Percentiles rank a stretch among this genome's conserved stretches.
Evolutionary conservation across 92 coral and sea anemone genomes (phyloP).

Genomic region (Parazoanthus darwini): DNA sequence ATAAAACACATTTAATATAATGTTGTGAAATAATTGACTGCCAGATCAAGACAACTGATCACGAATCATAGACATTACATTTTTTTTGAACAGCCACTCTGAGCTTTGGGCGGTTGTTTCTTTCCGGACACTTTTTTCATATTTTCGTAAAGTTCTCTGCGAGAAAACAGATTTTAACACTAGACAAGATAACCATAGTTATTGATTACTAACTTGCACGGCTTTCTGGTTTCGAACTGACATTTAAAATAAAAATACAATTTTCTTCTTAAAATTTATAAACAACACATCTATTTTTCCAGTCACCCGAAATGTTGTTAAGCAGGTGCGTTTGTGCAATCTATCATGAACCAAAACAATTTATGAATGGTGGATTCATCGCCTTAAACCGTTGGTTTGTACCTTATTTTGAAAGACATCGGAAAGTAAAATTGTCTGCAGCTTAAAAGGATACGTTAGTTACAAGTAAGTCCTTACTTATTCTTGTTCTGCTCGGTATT

Average conservation of each 20-base stretch:
- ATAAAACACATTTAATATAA: background rate
- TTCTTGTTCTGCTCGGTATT: background rate
- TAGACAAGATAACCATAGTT: background rate
- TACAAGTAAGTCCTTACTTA: background rate
- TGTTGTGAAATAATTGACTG: background rate
- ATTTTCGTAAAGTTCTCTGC: no score
- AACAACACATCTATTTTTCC: background rate
- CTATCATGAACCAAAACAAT: slow-evolving; percentile 18
- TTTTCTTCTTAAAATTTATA: background rate
- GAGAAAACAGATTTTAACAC: no score
- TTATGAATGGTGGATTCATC: background rate
- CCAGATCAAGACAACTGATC: background rate
- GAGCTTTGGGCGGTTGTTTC: no score
- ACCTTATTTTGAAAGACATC: background rate
- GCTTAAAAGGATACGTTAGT: background rate
- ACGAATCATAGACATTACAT: background rate
- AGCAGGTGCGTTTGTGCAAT: slow-evolving; percentile 12
- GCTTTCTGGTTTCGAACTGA: background rate
- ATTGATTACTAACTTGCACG: background rate
- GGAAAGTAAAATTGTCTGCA: background rate
- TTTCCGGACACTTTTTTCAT: no score
- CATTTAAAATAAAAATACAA: background rate
- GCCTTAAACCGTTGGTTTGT: background rate
- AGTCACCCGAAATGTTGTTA: slow-evolving; percentile 20
- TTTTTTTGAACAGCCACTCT: no score